Evolutionary conservation across 2,888 invertebrate genomes (phyloP), one percentile per base, ranked within the genome.

Genomic region (Melipona beecheii): DNA sequence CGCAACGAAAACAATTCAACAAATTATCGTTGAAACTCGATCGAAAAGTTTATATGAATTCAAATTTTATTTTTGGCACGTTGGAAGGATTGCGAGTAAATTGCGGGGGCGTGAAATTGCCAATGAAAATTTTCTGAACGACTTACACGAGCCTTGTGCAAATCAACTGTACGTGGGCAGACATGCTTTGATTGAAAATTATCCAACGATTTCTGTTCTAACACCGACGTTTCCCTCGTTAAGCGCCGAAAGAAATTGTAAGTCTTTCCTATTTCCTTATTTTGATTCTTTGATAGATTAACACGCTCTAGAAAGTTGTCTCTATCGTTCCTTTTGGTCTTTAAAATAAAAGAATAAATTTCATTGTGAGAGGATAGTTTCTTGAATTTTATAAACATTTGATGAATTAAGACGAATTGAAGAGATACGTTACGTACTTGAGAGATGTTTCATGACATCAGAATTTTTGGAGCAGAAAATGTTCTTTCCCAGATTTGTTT

Each of bases 161-260:
- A 68, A 68, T 19, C 15, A 27, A 68, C 19, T 24, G 66, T 50
- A 15, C 50, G 52, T 69, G 52, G 52, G 31, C 21, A 31, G 21
- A 31, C 19, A 5, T 13, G 49, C 27, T 68, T 52, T 50, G 50
- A 68, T 68, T 21, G 27, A 68, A 52, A 68, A 68, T 68, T 68
- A 19, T 19, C 11, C 43, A 19, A 24, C n/a, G 1, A 36, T 70
- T 27, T 27, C 3, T 15, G 60, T 60, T 27, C 19, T 3, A 3
- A 17, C 3, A 24, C 24, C 27, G 24, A 31, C 3, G 24, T 60
- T 60, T 17, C 27, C 11, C 27, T 60, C 9, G 27, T 21, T 58
- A 24, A 58, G 11, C 9, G 36, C 17, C 56, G 43, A 50, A 54
- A 54, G 24, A 24, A 71, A 58, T n/a, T 24, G 11, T 43, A 13